Base-by-base conservation (phyloP, 2,888 invertebrate genomes). In the Odiellus spinosus region DNA sequence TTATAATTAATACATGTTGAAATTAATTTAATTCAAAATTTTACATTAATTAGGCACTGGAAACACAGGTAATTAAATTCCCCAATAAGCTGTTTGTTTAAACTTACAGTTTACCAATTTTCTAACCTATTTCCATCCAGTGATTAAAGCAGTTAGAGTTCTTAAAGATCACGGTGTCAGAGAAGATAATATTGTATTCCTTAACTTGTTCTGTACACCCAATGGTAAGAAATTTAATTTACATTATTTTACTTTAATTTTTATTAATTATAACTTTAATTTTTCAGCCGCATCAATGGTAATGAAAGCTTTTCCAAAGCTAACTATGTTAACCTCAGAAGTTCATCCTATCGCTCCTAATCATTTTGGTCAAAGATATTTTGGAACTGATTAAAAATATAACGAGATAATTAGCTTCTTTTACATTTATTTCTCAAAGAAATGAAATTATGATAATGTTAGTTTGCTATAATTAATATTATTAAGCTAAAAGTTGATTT, bases 321-420 rank as follows among this genome's bases (percentile, higher is more conserved):
- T 98, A 79, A 91, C 84, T 66, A 88, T 96, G 58, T 73, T 98
- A 48, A 93, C 96, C 0, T 88, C 95, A 0, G 96, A 98, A 67
- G 75, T 98, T 20, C 86, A 93, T 66, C 82, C 82, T 1, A 81
- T 91, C 2, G 90, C 93, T 8, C 96, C 96, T 8, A 91, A 88
- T 70, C 95, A 96, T 68, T 98, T 98, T 69, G 95, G 96, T 44
- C 86, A 87, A 68, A 93, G 88, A 67, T 98, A 98, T 70, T 98
- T 98, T 71, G 96, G 96, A 56, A 96, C 96, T 47, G 95, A 95
- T 71, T 96, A 55, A 66, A 19, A 26, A 26, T 4, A 6, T 26
- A 26, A 26, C 8, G 26, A 6, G 26, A 26, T 26, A 26, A 6
- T 26, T 26, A 26, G 26, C 5, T 8, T 4, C 26, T 26, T 26